Percentiles rank a stretch among this genome's conserved stretches.
Evolutionary conservation across 2,113 vertebrate genomes (phyloP).

Genomic region (Hippoglossus stenolepis): DNA sequence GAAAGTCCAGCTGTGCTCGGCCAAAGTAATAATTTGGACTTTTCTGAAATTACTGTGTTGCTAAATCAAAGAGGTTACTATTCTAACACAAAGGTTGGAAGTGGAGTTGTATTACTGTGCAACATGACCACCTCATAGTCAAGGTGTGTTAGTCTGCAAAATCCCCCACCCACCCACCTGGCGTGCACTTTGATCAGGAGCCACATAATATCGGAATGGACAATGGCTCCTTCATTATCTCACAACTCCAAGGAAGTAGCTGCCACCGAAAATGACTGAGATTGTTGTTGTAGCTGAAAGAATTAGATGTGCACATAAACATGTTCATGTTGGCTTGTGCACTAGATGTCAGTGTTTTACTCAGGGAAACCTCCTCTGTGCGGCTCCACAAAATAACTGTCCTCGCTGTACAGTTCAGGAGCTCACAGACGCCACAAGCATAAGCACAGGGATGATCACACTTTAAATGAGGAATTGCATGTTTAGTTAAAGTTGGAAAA

Average conservation of each 20-base stretch:
- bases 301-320: not conserved
- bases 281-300: not conserved
- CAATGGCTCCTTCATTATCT: slow-evolving; percentile 1
- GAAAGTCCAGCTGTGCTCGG: slow-evolving; percentile 31
- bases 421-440: not conserved
- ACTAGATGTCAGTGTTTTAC: slow-evolving; percentile 56
- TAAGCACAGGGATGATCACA: not conserved
- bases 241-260: not conserved
- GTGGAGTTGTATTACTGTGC: not conserved
- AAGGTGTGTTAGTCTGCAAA: slow-evolving; percentile 8
- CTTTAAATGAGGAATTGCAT: slow-evolving; percentile 12
- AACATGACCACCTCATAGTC: not conserved
- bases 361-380: not conserved
- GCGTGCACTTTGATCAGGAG: not conserved
- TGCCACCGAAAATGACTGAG: not conserved
- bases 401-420: not conserved
- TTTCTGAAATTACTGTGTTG: slow-evolving; percentile 7
- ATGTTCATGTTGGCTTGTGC: slow-evolving; percentile 1
- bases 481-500: not conserved
- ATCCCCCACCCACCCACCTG: not conserved
- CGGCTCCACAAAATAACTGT: not conserved
- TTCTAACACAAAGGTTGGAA: not conserved
- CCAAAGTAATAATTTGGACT: slow-evolving; percentile 29
- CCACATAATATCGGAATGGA: not conserved
- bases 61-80: slow-evolving; percentile 10